A percentile compares a stretch with the other conserved stretches of the same genome.
phyloP scores from a whole-genome alignment of 1,140 invertebrate species.

The Penaeus chinensis region DNA sequence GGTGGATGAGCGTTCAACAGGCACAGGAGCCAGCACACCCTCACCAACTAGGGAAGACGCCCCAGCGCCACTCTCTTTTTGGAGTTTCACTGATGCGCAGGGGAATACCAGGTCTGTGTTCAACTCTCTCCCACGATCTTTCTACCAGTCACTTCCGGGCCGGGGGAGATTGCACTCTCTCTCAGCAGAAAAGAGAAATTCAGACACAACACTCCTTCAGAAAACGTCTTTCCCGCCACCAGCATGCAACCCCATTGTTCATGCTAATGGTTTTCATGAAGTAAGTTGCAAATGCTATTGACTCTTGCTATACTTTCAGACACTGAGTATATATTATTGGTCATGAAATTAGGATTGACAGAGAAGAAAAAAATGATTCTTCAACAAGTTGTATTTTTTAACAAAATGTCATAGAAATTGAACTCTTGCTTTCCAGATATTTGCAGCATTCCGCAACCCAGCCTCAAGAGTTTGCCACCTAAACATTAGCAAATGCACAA shows the following conservation, averaged over 20 bases:
- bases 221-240: constrained; percentile 63
- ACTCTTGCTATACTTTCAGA: neutral
- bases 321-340: neutral
- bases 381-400: constrained; percentile 1
- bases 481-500: constrained; percentile 71
- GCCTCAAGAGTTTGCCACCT: constrained; percentile 71
- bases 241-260: constrained; percentile 58
- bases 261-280: constrained; percentile 63
- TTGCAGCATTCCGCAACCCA: constrained; percentile 68
- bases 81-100: constrained; percentile 63
- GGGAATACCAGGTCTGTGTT: constrained; percentile 62
- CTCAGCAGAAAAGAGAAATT: constrained; percentile 60
- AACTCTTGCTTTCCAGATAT: constrained; percentile 52
- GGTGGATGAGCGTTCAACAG: constrained; percentile 60
- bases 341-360: too few relatives aligned
- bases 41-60: constrained; percentile 58
- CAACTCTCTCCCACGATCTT: constrained; percentile 63
- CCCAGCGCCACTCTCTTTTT: constrained; percentile 58
- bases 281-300: constrained; percentile 5
- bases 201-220: constrained; percentile 56
- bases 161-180: constrained; percentile 60
- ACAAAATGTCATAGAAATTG: neutral
- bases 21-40: constrained; percentile 53
- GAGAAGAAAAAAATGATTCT: too few relatives aligned
- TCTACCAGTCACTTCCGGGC: constrained; percentile 62